Conservation (phyloP, 2,113 vertebrate species). For the Glaucomys volans region DNA sequence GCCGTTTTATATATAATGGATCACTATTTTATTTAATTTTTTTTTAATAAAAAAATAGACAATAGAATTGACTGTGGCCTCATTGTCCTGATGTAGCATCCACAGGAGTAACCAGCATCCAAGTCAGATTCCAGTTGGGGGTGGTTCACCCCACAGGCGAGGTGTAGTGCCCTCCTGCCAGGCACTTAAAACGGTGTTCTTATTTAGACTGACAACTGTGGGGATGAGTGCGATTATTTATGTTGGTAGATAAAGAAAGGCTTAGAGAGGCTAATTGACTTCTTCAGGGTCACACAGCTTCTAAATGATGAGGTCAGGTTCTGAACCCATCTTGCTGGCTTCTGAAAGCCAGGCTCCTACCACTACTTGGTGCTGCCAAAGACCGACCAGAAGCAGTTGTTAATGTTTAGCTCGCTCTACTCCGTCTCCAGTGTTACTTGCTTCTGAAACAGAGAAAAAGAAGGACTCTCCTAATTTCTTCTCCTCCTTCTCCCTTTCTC, state of each 20-base stretch:
- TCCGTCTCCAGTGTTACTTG: conserved; percentile 53
- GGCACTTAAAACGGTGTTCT: not conserved
- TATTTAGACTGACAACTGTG: not conserved
- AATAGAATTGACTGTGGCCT: not conserved
- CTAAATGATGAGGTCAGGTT: not conserved
- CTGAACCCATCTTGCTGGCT: not conserved
- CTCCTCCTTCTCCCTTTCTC: not conserved
- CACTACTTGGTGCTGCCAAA: not conserved
- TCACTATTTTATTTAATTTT: conserved; percentile 80
- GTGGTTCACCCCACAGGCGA: not conserved
- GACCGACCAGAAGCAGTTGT: not conserved
- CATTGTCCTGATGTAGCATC: not conserved
- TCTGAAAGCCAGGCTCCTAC: not conserved
- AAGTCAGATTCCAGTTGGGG: not conserved
- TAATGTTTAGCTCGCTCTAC: conserved; percentile 38
- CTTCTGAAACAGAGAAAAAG: conserved; percentile 46
- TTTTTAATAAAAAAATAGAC: conserved; percentile 81
- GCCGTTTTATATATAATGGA: conserved; percentile 70
- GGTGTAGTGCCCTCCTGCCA: fast-evolving
- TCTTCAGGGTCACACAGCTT: not conserved
- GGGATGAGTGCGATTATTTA: not conserved
- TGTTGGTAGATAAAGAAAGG: not conserved
- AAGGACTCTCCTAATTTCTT: not conserved
- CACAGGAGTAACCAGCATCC: not conserved
- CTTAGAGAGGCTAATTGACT: not conserved